Base-by-base conservation (phyloP, 2,113 vertebrate species). In the Solea solea region DNA sequence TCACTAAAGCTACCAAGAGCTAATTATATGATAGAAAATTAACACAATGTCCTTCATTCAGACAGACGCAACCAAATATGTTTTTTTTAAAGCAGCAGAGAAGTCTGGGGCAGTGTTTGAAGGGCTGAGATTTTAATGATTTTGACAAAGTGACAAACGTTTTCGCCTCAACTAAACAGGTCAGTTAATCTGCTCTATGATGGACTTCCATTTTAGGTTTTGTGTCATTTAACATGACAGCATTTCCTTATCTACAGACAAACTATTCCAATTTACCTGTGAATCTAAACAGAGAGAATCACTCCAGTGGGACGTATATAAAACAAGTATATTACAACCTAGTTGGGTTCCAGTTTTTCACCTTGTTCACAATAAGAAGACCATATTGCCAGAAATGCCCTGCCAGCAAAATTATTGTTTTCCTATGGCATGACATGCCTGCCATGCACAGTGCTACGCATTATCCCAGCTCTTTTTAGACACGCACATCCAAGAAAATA, bases 1-100 rank as follows among this genome's bases (percentile, higher is more conserved):
- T 27, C 25, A 56, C 71, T 80, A 64, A 74, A 80, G 68, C 76
- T 56, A 58, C 46, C 39, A 39, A 9, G 14, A 56, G 69, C 60
- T 66, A 77, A 51, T 62, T 76, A 72, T 28, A 25, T 55, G 41
- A 44, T 27, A 69, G n/a, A 61, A 54, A 72, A 63, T 69, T 25
- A 44, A 56, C 72, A 51, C 11, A 45, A 42, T 28, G 12, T 40
- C 39, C 58, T 67, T 65, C 48, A 25, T 34, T 81, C 60, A 28
- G 25, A 60, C 55, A 21, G 44, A 54, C 21, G 1, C 21, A 21
- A 73, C 45, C 16, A 3, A 3, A 13, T 69, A 44, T 68, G 16
- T 21, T n/a, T 28, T n/a, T 39, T 1, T 39, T 15, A 51, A 40
- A 12, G 16, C 7, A 53, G 28, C 48, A 48, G 11, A 13, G 27